These are phyloP conservation scores for Catharus ustulatus DNA, from an alignment of 2,797 vertebrate genomes.

Conservation along the genomic window DNA sequence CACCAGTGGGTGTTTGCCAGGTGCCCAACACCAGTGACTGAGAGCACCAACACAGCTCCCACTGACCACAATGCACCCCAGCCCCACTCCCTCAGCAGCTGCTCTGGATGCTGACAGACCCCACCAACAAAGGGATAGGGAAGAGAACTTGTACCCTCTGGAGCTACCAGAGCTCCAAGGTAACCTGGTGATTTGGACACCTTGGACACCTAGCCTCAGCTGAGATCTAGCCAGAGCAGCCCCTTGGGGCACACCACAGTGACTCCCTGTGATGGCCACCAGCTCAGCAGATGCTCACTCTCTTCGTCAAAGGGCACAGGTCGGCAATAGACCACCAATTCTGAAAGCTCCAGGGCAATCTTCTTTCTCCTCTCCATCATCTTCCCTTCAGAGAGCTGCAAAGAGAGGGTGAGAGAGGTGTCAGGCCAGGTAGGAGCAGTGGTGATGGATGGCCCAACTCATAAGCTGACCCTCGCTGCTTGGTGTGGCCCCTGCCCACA, in stretches of 20 bases:
- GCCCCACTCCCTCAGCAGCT: background rate
- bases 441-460: background rate
- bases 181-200: background rate
- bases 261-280: background rate
- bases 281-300: constrained; percentile 80
- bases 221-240: background rate
- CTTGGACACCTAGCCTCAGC: background rate
- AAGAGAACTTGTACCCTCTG: background rate
- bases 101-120: background rate
- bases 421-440: background rate
- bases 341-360: constrained; percentile 95
- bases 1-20: accelerated
- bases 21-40: background rate
- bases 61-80: accelerated
- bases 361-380: constrained; percentile 99
- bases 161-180: background rate
- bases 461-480: background rate
- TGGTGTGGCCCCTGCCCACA: background rate
- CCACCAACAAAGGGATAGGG: background rate
- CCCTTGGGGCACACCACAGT: background rate
- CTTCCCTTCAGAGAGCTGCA: constrained; percentile 93
- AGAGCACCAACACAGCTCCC: background rate
- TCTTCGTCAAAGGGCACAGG: constrained; percentile 99
- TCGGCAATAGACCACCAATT: constrained; percentile 96
- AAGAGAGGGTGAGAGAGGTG: background rate